Evolutionary conservation across 64 coral and sea anemone genomes (phyloP).

Genomic region (Orbicella faveolata): DNA sequence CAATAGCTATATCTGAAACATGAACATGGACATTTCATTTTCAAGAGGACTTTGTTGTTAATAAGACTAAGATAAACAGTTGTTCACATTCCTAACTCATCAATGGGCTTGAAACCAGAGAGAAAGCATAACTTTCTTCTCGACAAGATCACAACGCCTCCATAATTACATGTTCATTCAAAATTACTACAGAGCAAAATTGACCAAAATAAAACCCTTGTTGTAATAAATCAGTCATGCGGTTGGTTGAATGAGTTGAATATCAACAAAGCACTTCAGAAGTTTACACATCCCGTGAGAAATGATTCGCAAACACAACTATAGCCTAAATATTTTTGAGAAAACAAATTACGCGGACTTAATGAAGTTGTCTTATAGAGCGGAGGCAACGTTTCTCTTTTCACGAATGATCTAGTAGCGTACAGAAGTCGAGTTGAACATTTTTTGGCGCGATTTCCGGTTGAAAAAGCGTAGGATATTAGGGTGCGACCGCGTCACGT

Average conservation of each 20-base stretch:
- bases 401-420: background rate
- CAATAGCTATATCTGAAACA: background rate
- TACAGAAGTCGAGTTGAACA: background rate
- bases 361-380: background rate
- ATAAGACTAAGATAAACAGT: background rate
- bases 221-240: constrained; percentile 16
- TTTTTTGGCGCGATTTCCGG: constrained; percentile 17
- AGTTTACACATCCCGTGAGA: constrained; percentile 3
- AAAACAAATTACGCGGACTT: background rate
- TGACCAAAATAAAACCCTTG: background rate
- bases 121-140: background rate
- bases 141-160: background rate
- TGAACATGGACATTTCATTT: background rate
- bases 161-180: background rate
- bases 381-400: background rate
- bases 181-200: background rate
- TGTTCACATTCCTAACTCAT: background rate
- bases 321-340: background rate
- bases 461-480: background rate
- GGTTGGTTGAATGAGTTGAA: constrained; percentile 7
- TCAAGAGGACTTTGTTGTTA: background rate
- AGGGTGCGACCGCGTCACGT: constrained; percentile 18
- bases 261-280: constrained; percentile 25
- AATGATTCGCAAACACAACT: constrained; percentile 10
- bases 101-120: background rate